Percentiles rank a stretch among this genome's conserved stretches.
These are phyloP conservation scores for Pogonomyrmex californicus DNA, from an alignment of 1,140 invertebrate species.

Conservation along the genomic window DNA sequence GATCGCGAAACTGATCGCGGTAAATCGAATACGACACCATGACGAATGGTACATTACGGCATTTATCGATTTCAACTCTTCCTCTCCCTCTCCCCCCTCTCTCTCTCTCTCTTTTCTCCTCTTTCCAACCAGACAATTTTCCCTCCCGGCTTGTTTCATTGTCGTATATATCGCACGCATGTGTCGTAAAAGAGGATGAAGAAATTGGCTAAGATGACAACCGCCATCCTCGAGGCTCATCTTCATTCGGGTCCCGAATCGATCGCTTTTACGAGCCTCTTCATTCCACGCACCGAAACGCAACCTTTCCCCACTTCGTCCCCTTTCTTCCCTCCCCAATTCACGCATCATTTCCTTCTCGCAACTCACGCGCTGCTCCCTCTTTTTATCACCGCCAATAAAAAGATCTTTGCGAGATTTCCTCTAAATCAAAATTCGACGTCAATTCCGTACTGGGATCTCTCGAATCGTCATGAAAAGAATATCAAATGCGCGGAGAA, in stretches of 20 bases:
- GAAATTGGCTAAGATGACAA: neutral
- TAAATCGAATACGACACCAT: slow-evolving; percentile 57
- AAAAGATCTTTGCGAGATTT: slow-evolving; percentile 69
- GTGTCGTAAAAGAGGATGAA: slow-evolving; percentile 54
- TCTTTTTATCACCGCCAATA: slow-evolving; percentile 72
- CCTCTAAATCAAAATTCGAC: slow-evolving; percentile 69
- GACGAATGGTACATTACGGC: slow-evolving; percentile 48
- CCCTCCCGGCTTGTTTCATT: neutral
- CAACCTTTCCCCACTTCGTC: neutral
- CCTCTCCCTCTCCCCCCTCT: neutral
- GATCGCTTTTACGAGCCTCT: slow-evolving; percentile 70
- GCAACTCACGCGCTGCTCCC: neutral
- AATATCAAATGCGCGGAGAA: neutral
- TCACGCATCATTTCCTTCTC: slow-evolving; percentile 17
- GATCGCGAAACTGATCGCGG: slow-evolving; percentile 63
- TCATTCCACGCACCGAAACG: slow-evolving; percentile 39
- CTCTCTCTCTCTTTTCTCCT: neutral
- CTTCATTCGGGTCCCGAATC: slow-evolving; percentile 64
- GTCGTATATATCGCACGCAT: neutral
- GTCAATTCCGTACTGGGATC: slow-evolving; percentile 15
- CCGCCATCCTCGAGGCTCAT: slow-evolving; percentile 51
- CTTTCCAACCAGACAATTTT: too few relatives aligned
- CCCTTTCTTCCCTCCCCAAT: too few relatives aligned
- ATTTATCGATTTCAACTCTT: slow-evolving; percentile 22
- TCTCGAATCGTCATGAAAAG: slow-evolving; percentile 58